Conservation (phyloP, 2,888 invertebrate genomes). For the Schizaphis graminum region DNA sequence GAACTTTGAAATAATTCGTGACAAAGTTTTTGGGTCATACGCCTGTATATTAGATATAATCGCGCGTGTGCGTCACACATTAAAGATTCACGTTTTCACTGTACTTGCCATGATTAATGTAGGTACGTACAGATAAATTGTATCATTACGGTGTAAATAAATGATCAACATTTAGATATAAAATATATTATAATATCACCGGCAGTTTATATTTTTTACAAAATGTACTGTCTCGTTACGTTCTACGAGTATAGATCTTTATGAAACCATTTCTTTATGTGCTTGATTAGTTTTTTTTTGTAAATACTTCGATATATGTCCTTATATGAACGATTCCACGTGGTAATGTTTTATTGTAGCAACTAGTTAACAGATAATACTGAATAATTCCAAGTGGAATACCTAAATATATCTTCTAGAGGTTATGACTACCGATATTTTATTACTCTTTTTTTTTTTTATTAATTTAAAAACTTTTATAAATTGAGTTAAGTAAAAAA, state of each 20-base stretch:
- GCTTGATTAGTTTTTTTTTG: background rate
- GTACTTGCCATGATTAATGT: background rate
- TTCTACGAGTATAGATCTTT: background rate
- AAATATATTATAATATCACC: background rate
- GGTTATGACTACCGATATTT: background rate
- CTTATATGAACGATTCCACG: too few relatives aligned
- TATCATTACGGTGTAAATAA: background rate
- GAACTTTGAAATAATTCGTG: background rate
- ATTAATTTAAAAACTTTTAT: background rate
- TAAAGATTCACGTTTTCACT: background rate
- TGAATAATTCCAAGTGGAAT: background rate
- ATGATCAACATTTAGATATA: background rate
- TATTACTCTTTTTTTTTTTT: background rate
- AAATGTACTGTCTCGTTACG: background rate
- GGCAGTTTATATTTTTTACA: background rate
- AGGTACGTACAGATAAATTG: background rate
- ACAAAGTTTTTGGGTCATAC: background rate
- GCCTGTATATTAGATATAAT: background rate
- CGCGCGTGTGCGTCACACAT: background rate
- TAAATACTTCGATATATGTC: too few relatives aligned
- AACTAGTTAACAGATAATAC: background rate
- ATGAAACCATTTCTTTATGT: background rate
- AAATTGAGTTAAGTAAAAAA: background rate
- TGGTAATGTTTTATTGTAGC: background rate
- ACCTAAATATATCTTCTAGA: background rate